A percentile compares a stretch with the other conserved stretches of the same genome.
phyloP scores from a whole-genome alignment of 2,113 vertebrate genomes.

The Brachyhypopomus gauderio region DNA sequence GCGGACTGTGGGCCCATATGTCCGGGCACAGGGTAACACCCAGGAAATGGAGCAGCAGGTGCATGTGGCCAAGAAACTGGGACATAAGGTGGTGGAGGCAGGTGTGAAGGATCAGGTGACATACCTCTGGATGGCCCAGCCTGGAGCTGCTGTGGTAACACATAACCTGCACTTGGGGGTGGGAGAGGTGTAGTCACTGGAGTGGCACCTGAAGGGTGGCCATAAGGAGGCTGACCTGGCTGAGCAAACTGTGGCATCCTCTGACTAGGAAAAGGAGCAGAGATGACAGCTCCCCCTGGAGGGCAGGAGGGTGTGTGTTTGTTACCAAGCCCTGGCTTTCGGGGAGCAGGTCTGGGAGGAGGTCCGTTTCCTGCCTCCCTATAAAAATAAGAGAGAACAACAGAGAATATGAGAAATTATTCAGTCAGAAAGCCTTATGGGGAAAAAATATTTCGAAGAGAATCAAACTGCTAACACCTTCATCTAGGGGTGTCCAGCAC shows the following conservation, averaged over 20 bases:
- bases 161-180: background rate
- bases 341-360: conserved; percentile 75
- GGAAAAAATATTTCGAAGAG: background rate
- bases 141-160: conserved; percentile 43
- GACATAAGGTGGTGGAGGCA: conserved; percentile 36
- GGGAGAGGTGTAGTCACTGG: conserved; percentile 12
- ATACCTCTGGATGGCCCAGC: conserved; percentile 24
- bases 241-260: conserved; percentile 21
- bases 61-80: conserved; percentile 34
- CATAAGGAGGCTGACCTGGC: conserved; percentile 15
- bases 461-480: background rate
- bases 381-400: conserved; percentile 18
- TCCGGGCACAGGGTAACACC: conserved; percentile 23
- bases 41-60: conserved; percentile 12
- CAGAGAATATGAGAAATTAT: background rate
- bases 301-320: conserved; percentile 23
- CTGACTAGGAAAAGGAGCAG: conserved; percentile 30
- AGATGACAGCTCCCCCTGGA: conserved; percentile 12
- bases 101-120: conserved; percentile 29
- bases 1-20: conserved; percentile 22
- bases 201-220: background rate
- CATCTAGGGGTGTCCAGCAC: background rate
- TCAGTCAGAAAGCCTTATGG: background rate
- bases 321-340: conserved; percentile 63
- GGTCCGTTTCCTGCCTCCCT: conserved; percentile 77